Percentiles rank a stretch among this genome's conserved stretches.
Conservation (phyloP, 1,140 invertebrate species). For the Piezodorus guildinii region DNA sequence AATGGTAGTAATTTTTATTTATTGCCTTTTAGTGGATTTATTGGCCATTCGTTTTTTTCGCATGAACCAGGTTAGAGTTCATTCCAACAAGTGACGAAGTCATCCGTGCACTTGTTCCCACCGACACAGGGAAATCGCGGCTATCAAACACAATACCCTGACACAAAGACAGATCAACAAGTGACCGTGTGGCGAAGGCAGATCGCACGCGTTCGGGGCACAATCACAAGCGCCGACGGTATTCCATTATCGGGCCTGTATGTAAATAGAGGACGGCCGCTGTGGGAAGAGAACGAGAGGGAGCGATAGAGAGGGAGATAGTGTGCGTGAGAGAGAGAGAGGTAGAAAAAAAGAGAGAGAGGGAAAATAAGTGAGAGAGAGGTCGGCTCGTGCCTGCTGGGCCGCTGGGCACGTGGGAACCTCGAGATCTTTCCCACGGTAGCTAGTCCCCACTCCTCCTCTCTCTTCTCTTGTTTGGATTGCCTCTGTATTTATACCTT, state of each 20-base stretch:
- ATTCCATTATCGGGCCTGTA: conserved; percentile 23
- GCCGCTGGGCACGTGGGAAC: conserved; percentile 27
- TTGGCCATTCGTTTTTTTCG: too few relatives aligned
- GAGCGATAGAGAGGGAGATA: conserved; percentile 13
- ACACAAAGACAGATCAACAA: conserved; percentile 19
- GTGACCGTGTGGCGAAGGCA: conserved; percentile 12
- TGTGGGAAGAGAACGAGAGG: background rate
- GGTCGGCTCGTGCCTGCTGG: conserved; percentile 2
- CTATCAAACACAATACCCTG: conserved; percentile 14
- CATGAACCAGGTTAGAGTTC: too few relatives aligned
- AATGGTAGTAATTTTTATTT: too few relatives aligned
- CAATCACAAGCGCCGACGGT: conserved; percentile 20
- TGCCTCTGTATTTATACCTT: background rate
- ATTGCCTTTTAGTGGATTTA: too few relatives aligned
- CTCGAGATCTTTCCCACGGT: conserved; percentile 19
- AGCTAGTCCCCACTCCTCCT: conserved; percentile 2
- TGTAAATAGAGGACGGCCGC: background rate
- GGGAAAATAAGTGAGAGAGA: background rate
- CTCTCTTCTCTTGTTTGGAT: background rate
- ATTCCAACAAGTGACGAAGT: too few relatives aligned
- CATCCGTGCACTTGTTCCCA: background rate
- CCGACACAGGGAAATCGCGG: conserved; percentile 21
- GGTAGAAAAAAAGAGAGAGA: background rate
- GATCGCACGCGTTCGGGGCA: conserved; percentile 11
- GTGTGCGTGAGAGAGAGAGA: conserved; percentile 8